Evolutionary conservation across 2,888 invertebrate genomes (phyloP).

Genomic region (Leptura quadrifasciata): DNA sequence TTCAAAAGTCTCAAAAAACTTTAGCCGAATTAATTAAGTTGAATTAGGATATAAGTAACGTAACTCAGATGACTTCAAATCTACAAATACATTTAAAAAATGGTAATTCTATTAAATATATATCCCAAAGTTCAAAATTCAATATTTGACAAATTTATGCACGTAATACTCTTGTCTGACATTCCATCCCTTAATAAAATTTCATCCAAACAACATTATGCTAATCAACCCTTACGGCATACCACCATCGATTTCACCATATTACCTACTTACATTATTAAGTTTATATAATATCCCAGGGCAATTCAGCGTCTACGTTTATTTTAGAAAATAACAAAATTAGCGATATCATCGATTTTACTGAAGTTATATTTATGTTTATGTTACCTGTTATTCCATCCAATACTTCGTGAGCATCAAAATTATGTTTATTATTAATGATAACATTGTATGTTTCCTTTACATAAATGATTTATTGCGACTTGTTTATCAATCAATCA

Average conservation of each 20-base stretch:
- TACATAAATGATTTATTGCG: slow-evolving; percentile 2
- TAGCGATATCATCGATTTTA: slow-evolving; percentile 1
- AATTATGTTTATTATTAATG: slow-evolving; percentile 4
- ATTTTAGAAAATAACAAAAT: slow-evolving; percentile 15
- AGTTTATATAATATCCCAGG: slow-evolving; percentile 2
- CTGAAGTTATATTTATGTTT: neutral
- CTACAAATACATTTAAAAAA: no score
- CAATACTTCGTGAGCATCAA: neutral
- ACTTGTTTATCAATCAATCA: slow-evolving; percentile 10
- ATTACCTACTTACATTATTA: slow-evolving; percentile 16
- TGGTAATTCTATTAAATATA: no score
- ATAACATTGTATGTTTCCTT: neutral
- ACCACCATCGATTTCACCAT: neutral
- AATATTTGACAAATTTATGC: neutral
- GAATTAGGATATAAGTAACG: no score
- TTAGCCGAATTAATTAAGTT: no score
- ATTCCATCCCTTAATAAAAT: neutral
- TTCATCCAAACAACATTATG: neutral
- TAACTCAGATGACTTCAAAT: no score
- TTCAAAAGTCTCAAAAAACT: no score
- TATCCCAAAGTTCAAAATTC: no score
- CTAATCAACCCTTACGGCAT: neutral
- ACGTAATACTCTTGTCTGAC: neutral
- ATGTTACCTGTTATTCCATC: slow-evolving; percentile 3
- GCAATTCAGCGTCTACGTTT: neutral